A percentile compares a stretch with the other conserved stretches of the same genome.
Evolutionary conservation across 2,888 invertebrate genomes (phyloP).

Genomic region (Barypeithes pellucidus): DNA sequence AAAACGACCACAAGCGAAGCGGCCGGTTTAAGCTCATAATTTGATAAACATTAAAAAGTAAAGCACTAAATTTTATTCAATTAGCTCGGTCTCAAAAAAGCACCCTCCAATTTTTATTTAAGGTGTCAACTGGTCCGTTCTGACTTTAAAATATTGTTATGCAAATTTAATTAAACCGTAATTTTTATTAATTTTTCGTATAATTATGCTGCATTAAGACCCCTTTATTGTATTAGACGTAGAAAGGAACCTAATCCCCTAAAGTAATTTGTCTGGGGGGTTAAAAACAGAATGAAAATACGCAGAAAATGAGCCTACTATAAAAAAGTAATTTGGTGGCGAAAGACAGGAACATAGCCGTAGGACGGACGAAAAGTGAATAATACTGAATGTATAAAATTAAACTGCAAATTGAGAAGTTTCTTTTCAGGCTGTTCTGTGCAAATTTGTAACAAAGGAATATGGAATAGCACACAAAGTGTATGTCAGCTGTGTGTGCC

Average conservation of each 20-base stretch:
- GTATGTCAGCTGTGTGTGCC: too few relatives aligned
- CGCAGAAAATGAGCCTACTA: constrained; percentile 27
- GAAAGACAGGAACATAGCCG: constrained; percentile 14
- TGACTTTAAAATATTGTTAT: constrained; percentile 24
- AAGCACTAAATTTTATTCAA: too few relatives aligned
- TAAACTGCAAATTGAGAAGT: too few relatives aligned
- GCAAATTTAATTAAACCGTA: constrained; percentile 19
- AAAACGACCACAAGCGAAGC: too few relatives aligned
- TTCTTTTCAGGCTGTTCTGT: too few relatives aligned
- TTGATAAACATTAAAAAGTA: background rate
- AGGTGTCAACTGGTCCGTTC: constrained; percentile 6
- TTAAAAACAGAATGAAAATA: constrained; percentile 30
- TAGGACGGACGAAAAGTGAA: background rate
- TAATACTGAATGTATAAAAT: background rate
- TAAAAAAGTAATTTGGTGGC: constrained; percentile 27
- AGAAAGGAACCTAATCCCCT: constrained; percentile 26
- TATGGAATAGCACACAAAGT: too few relatives aligned
- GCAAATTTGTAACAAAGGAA: too few relatives aligned
- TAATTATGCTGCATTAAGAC: constrained; percentile 29
- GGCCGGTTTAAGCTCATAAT: too few relatives aligned
- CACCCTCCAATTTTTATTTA: background rate
- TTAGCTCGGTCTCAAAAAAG: background rate
- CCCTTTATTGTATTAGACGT: constrained; percentile 28
- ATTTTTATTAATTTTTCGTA: constrained; percentile 26
- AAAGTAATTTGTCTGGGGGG: constrained; percentile 30